phyloP scores from a whole-genome alignment of 2,113 vertebrate genomes.

The Polyodon spathula region DNA sequence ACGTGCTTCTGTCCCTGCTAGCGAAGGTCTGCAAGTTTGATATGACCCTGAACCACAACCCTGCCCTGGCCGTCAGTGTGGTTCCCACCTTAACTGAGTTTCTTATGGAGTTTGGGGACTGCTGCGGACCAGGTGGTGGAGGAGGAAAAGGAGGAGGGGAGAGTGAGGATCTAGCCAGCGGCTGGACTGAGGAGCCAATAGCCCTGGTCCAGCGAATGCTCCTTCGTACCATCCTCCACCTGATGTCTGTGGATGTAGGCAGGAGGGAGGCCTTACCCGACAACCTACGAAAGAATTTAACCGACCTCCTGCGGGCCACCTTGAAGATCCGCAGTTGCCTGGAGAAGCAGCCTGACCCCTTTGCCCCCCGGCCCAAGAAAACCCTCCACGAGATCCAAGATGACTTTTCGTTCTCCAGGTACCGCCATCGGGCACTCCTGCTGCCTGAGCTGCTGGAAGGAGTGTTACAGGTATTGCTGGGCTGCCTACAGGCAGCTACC shows the following conservation, averaged over 20 bases:
- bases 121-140: conserved; percentile 43
- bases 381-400: conserved; percentile 66
- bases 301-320: conserved; percentile 77
- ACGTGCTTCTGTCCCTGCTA: conserved; percentile 77
- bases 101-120: conserved; percentile 77
- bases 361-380: conserved; percentile 61
- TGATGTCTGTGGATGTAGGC: conserved; percentile 80
- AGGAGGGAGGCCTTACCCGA: conserved; percentile 72
- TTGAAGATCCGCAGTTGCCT: conserved; percentile 74
- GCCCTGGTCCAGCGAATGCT: conserved; percentile 91
- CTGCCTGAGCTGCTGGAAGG: conserved; percentile 84
- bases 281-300: conserved; percentile 76
- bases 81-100: conserved; percentile 86
- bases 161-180: conserved; percentile 60
- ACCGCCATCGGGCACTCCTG: conserved; percentile 72
- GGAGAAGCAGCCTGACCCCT: conserved; percentile 65
- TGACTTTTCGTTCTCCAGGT: conserved; percentile 62
- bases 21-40: conserved; percentile 93
- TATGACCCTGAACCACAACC: conserved; percentile 74
- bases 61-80: conserved; percentile 71
- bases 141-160: conserved; percentile 26
- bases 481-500: conserved; percentile 77
- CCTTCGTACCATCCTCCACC: conserved; percentile 72
- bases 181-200: conserved; percentile 87
- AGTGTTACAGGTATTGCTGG: conserved; percentile 78